A percentile compares a stretch with the other conserved stretches of the same genome.
phyloP scores from a whole-genome alignment of 2,888 invertebrate genomes.

The Chamaedrilus cognettii region DNA sequence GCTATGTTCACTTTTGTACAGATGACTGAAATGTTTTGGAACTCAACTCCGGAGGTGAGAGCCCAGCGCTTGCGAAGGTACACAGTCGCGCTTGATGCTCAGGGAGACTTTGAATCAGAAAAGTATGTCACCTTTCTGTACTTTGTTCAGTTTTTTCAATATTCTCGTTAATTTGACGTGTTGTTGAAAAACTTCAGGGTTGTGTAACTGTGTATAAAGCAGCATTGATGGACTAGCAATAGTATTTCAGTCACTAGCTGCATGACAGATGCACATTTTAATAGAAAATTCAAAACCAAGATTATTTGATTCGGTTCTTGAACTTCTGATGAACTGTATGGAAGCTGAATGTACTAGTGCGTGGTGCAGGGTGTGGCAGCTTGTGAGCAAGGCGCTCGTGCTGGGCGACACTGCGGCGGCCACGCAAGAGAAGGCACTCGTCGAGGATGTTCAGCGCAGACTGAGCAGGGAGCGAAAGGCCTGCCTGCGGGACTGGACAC shows the following conservation, averaged over 20 bases:
- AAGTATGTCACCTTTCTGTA: constrained; percentile 55
- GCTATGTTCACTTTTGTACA: too few relatives aligned
- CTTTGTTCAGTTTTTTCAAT: too few relatives aligned
- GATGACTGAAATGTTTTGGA: constrained; percentile 64
- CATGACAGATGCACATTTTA: not conserved
- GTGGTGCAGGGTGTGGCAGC: constrained; percentile 71
- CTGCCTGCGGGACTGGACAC: constrained; percentile 71
- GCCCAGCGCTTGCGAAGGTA: constrained; percentile 74
- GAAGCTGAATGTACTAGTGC: too few relatives aligned
- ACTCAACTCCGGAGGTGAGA: constrained; percentile 72
- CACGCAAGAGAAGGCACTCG: constrained; percentile 80
- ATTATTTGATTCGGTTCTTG: too few relatives aligned
- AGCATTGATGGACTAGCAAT: too few relatives aligned
- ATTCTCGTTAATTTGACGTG: too few relatives aligned
- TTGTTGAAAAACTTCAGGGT: too few relatives aligned
- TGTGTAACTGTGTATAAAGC: too few relatives aligned
- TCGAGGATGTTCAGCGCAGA: constrained; percentile 84
- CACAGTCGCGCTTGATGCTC: constrained; percentile 77
- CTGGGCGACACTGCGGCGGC: constrained; percentile 84
- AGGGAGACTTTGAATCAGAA: constrained; percentile 82
- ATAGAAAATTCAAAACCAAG: too few relatives aligned
- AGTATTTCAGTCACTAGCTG: too few relatives aligned
- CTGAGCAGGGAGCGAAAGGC: constrained; percentile 72
- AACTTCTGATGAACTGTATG: too few relatives aligned
- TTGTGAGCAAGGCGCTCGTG: constrained; percentile 82